Conservation (phyloP, 2,113 vertebrate species). For the Lamprotornis superbus region DNA sequence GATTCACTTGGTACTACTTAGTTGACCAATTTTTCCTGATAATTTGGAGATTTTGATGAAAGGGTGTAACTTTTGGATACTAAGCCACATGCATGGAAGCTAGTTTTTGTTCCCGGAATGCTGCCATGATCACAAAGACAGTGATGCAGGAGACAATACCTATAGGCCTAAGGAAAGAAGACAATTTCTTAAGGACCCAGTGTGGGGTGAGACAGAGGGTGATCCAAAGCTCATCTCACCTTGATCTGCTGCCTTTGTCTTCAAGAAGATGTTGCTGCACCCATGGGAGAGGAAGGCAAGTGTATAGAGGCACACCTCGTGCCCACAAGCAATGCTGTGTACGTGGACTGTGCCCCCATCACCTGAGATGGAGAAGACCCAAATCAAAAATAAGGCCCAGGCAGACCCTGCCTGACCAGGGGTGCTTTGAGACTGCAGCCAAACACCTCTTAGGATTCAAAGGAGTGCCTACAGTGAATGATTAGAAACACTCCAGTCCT, state of each 20-base stretch:
- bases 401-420: not conserved
- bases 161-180: not conserved
- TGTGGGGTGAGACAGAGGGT: not conserved
- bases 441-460: not conserved
- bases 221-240: not conserved
- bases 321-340: accelerated
- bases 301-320: accelerated
- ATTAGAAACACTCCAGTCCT: not conserved
- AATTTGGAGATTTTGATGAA: not conserved
- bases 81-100: not conserved
- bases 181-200: not conserved
- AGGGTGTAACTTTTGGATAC: not conserved
- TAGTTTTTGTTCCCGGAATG: accelerated
- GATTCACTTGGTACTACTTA: not conserved
- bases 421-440: not conserved
- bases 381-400: not conserved
- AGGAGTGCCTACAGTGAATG: not conserved
- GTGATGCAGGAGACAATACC: not conserved
- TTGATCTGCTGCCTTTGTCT: not conserved
- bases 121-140: not conserved
- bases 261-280: not conserved
- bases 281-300: not conserved
- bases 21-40: not conserved
- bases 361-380: not conserved
- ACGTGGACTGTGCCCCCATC: accelerated